These are phyloP conservation scores for Megamerina dolium DNA, from an alignment of 2,888 invertebrate species.

Conservation along the genomic window DNA sequence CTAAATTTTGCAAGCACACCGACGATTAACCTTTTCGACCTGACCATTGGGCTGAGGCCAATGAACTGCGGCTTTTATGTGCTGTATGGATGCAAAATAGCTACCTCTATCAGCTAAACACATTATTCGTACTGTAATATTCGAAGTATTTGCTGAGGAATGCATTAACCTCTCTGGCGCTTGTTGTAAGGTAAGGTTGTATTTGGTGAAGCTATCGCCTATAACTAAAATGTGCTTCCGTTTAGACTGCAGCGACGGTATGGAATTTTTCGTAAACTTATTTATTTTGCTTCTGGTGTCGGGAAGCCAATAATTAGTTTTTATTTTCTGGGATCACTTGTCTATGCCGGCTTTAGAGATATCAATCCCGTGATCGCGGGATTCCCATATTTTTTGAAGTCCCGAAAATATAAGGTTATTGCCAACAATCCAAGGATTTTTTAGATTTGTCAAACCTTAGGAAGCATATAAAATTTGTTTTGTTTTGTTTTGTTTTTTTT, in stretches of 20 bases:
- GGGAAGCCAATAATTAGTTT: constrained; percentile 10
- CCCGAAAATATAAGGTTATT: too few species aligned
- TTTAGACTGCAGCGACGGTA: constrained; percentile 8
- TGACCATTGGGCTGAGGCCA: too few species aligned
- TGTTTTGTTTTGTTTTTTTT: too few species aligned
- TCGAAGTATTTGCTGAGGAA: constrained; percentile 10
- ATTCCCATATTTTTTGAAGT: too few species aligned
- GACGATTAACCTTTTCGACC: constrained; percentile 4
- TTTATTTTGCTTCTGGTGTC: constrained; percentile 10
- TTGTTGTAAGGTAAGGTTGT: constrained; percentile 9
- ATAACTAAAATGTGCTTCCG: constrained; percentile 12
- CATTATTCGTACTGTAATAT: constrained; percentile 7
- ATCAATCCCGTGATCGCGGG: too few species aligned
- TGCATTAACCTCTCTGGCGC: constrained; percentile 8
- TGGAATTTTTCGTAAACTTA: constrained; percentile 9
- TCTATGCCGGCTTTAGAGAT: constrained; percentile 8
- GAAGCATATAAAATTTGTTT: too few species aligned
- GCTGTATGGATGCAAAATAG: constrained; percentile 12
- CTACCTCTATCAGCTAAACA: constrained; percentile 5
- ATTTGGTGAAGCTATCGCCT: constrained; percentile 12
- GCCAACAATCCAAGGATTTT: too few species aligned
- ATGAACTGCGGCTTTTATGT: constrained; percentile 6
- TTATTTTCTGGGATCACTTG: constrained; percentile 10
- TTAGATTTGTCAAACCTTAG: too few species aligned
- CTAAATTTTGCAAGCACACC: constrained; percentile 13